Conservation (phyloP, 92 coral and sea anemone species). For the Micromussa lordhowensis region DNA sequence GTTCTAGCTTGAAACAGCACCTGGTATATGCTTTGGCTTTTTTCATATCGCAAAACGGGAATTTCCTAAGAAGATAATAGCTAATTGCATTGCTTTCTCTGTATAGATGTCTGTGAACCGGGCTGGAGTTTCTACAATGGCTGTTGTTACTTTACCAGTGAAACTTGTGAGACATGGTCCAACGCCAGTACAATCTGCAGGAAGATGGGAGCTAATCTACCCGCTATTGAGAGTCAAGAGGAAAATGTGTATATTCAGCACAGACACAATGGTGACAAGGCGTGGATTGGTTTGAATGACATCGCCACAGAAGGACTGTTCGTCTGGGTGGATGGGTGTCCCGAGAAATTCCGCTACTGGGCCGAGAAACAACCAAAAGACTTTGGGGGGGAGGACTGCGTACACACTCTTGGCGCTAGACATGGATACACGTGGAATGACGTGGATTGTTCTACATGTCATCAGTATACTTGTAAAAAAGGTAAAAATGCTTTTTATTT, state of each 20-base stretch:
- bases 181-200: slow-evolving; percentile 55
- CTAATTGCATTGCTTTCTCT: too few relatives aligned
- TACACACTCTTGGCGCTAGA: slow-evolving; percentile 45
- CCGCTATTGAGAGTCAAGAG: slow-evolving; percentile 52
- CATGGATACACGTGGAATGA: slow-evolving; percentile 67
- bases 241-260: slow-evolving; percentile 72
- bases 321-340: slow-evolving; percentile 46
- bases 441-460: slow-evolving; percentile 53
- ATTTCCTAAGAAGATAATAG: too few relatives aligned
- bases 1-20: too few relatives aligned
- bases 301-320: slow-evolving; percentile 52
- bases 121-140: slow-evolving; percentile 75
- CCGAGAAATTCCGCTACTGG: slow-evolving; percentile 56
- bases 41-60: too few relatives aligned
- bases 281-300: slow-evolving; percentile 70
- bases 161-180: slow-evolving; percentile 56
- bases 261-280: slow-evolving; percentile 57
- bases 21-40: too few relatives aligned
- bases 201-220: slow-evolving; percentile 39
- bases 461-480: slow-evolving; percentile 68
- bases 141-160: slow-evolving; percentile 71
- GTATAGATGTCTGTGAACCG: slow-evolving; percentile 64
- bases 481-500: background rate
- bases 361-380: slow-evolving; percentile 59
- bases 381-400: slow-evolving; percentile 58